phyloP scores from a whole-genome alignment of 2,797 vertebrate genomes.

The Tinamus major region DNA sequence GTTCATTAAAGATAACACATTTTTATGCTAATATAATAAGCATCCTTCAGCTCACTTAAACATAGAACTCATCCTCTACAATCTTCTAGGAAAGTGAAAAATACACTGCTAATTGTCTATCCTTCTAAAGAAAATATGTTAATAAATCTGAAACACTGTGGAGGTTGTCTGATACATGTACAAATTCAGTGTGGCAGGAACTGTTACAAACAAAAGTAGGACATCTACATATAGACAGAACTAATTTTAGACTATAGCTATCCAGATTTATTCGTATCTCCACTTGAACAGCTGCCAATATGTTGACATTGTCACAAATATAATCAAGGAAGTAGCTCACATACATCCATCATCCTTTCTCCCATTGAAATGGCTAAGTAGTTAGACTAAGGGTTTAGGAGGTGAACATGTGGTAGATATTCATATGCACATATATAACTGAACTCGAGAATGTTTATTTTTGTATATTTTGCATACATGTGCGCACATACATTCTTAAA shows the following conservation, averaged over 20 bases:
- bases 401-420: background rate
- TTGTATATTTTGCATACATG: background rate
- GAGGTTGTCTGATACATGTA: background rate
- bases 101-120: background rate
- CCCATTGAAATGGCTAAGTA: background rate
- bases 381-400: background rate
- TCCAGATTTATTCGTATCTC: constrained; percentile 42
- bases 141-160: background rate
- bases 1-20: background rate
- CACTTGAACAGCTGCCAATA: constrained; percentile 34
- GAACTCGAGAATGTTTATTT: background rate
- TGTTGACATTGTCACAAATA: constrained; percentile 39
- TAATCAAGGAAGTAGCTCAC: background rate
- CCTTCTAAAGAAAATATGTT: background rate
- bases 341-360: background rate
- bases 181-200: background rate
- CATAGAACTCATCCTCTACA: background rate
- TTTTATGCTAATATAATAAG: background rate
- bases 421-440: background rate
- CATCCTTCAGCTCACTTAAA: background rate
- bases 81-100: background rate
- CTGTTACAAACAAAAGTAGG: background rate
- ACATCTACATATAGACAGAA: background rate
- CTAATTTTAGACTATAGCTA: constrained; percentile 40
- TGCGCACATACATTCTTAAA: background rate